A percentile compares a stretch with the other conserved stretches of the same genome.
Evolutionary conservation across 1,140 invertebrate species (phyloP).

Genomic region (Latrodectus geometricus): DNA sequence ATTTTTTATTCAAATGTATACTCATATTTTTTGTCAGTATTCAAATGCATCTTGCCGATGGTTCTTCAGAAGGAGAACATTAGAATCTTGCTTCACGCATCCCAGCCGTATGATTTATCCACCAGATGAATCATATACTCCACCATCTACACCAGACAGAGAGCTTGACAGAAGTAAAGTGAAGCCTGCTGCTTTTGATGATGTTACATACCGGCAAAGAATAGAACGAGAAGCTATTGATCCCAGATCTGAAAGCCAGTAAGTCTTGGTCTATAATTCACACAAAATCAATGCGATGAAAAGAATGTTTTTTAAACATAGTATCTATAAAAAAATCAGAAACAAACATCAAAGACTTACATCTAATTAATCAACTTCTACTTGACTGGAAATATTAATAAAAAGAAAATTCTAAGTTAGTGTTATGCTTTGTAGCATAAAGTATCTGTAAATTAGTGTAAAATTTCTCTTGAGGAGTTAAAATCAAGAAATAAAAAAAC

Average conservation of each 20-base stretch:
- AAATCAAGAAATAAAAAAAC: no score
- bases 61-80: conserved; percentile 84
- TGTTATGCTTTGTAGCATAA: no score
- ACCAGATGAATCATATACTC: conserved; percentile 79
- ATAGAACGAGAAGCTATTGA: conserved; percentile 60
- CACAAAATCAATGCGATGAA: no score
- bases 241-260: conserved; percentile 86
- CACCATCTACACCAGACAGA: conserved; percentile 76
- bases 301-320: no score
- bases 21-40: conserved; percentile 73
- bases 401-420: no score
- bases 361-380: no score
- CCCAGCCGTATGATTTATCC: conserved; percentile 95
- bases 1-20: no score
- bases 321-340: no score
- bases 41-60: conserved; percentile 86
- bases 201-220: conserved; percentile 53
- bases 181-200: conserved; percentile 55
- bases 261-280: conserved; percentile 70
- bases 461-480: no score
- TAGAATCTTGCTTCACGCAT: conserved; percentile 86
- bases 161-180: conserved; percentile 32
- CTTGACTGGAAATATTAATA: no score
- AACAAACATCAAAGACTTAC: no score
- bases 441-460: no score